Evolutionary conservation across 2,113 vertebrate genomes (phyloP).

Genomic region (Myrmecophaga tridactyla): DNA sequence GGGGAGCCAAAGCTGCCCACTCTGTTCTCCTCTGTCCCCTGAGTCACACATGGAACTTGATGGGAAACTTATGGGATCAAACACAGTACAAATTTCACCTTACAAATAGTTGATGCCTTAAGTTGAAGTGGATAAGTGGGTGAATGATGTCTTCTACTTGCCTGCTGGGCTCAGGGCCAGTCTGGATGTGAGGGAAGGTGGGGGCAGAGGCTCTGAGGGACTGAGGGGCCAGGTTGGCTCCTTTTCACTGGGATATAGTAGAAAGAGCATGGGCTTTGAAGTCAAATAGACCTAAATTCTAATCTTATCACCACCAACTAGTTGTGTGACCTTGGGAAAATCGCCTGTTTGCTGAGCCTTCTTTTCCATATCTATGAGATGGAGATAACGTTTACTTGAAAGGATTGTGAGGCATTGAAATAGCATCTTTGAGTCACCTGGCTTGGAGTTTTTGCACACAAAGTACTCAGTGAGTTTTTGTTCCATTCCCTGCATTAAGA

Average conservation of each 20-base stretch:
- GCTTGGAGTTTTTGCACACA: constrained; percentile 24
- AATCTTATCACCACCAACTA: constrained; percentile 67
- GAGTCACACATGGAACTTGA: constrained; percentile 50
- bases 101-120: constrained; percentile 38
- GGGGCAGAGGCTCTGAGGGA: constrained; percentile 73
- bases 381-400: neutral
- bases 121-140: constrained; percentile 57
- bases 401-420: neutral
- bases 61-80: constrained; percentile 44
- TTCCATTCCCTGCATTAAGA: neutral
- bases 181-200: constrained; percentile 57
- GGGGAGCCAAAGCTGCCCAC: constrained; percentile 66
- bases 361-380: constrained; percentile 38
- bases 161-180: constrained; percentile 59
- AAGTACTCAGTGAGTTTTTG: neutral
- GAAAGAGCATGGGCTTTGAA: constrained; percentile 32
- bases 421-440: constrained; percentile 3
- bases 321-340: constrained; percentile 77
- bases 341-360: constrained; percentile 59
- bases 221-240: constrained; percentile 40
- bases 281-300: constrained; percentile 56
- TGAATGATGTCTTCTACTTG: constrained; percentile 64
- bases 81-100: constrained; percentile 43
- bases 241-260: constrained; percentile 45
- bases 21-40: constrained; percentile 62